These are phyloP conservation scores for Vanessa tameamea DNA, from an alignment of 1,140 invertebrate genomes.

Conservation along the genomic window DNA sequence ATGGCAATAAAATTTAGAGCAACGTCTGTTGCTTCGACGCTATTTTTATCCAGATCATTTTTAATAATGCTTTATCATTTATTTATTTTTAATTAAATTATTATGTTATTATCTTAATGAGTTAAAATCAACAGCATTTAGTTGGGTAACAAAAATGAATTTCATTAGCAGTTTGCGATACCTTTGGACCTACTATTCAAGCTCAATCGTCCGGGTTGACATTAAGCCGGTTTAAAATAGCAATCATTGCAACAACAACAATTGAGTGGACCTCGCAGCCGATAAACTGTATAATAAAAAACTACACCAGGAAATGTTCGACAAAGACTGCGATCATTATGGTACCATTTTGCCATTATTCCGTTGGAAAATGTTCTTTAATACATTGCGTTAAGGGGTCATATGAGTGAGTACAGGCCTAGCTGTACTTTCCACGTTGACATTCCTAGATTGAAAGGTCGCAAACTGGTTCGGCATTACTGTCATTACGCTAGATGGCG, in stretches of 20 bases:
- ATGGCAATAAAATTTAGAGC: neutral
- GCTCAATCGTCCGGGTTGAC: slow-evolving; percentile 15
- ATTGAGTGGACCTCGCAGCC: slow-evolving; percentile 37
- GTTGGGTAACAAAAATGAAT: slow-evolving; percentile 3
- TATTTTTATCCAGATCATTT: neutral
- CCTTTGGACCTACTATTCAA: slow-evolving; percentile 25
- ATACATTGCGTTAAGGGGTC: slow-evolving; percentile 39
- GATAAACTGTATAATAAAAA: slow-evolving; percentile 54
- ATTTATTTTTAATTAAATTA: neutral
- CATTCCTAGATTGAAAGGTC: slow-evolving; percentile 77
- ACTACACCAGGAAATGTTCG: slow-evolving; percentile 47
- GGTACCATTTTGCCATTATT: slow-evolving; percentile 33
- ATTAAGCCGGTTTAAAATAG: slow-evolving; percentile 32
- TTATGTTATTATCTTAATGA: neutral
- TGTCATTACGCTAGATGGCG: slow-evolving; percentile 59
- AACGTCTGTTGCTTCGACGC: neutral
- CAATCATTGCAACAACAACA: slow-evolving; percentile 35
- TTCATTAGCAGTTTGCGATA: slow-evolving; percentile 13
- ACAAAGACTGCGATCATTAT: slow-evolving; percentile 57
- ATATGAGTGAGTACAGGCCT: slow-evolving; percentile 27
- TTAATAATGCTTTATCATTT: neutral
- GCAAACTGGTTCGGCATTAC: slow-evolving; percentile 67
- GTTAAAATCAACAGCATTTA: neutral
- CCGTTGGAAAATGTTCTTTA: slow-evolving; percentile 45
- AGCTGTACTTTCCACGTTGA: slow-evolving; percentile 67